Conservation (phyloP, 2,888 invertebrate species). For the Shargacucullia verbasci region DNA sequence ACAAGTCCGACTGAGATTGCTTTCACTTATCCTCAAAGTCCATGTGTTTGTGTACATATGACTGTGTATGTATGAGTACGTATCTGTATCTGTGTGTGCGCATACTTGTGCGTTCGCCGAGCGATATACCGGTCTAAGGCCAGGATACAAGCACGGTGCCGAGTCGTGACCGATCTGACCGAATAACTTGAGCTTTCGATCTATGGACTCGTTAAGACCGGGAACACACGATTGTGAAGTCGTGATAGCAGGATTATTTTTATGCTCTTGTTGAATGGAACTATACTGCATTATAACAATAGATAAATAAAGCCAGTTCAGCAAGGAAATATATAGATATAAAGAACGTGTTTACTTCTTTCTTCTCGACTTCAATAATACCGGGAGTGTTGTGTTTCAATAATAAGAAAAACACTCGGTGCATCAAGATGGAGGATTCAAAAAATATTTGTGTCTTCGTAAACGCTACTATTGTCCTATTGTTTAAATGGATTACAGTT, state of each 20-base stretch:
- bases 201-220: conserved; percentile 21
- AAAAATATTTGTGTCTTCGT: too few species aligned
- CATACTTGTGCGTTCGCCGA: conserved; percentile 58
- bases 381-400: too few species aligned
- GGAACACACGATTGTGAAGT: conserved; percentile 18
- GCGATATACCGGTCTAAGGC: conserved; percentile 65
- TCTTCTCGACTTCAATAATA: too few species aligned
- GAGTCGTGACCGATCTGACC: conserved; percentile 53
- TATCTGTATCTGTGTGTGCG: conserved; percentile 5
- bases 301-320: too few species aligned
- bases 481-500: too few species aligned
- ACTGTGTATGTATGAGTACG: conserved; percentile 1
- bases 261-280: conserved; percentile 7
- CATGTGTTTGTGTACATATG: conserved; percentile 39
- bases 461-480: too few species aligned
- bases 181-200: conserved; percentile 51
- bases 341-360: too few species aligned
- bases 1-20: conserved; percentile 54
- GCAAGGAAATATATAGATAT: too few species aligned
- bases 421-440: too few species aligned
- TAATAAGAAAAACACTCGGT: too few species aligned
- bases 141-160: conserved; percentile 41
- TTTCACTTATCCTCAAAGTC: conserved; percentile 58
- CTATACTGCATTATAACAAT: too few species aligned
- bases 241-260: conserved; percentile 39